Base-by-base conservation (phyloP, 2,797 vertebrate genomes). In the Enteromius unitaeniatus region DNA sequence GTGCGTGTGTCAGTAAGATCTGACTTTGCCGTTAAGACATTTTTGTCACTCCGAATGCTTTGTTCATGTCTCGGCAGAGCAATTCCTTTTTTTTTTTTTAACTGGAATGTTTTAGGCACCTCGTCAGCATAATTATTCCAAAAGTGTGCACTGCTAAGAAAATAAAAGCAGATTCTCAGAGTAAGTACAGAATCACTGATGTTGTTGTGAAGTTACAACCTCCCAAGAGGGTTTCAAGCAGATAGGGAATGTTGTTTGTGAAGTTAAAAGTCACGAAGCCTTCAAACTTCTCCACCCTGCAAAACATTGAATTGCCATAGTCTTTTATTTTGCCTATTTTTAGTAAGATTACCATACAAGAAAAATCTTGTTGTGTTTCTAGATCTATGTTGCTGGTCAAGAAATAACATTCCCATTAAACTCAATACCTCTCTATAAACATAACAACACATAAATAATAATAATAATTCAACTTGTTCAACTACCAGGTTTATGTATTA, bases 121-220 rank as follows among this genome's bases (percentile, higher is more conserved):
- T 83, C 78, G 84, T 90, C 88, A 90, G 78, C 84, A 88, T 89
- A 82, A 82, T 70, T 83, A 74, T 83, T 88, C 51, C 23, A 47
- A 77, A 81, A 51, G 60, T 55, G 42, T 58, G 73, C 34, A 40
- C 17, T 75, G 75, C 64, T 79, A 45, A 64, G 37, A 77, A n/a
- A 11, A 28, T 28, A 51, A 21, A 53, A 6, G 28, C 2, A 74
- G 19, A 14, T 37, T 49, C 14, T 31, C 37, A 31, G 45, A 40
- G 8, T 37, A 34, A 42, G 72, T 3, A 9, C 23, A 75, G 47
- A 23, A 55, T 76, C 34, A 26, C n/a, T 68, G 74, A 78, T 83
- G 55, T 60, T 79, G 68, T 82, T 74, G 6, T 76, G 81, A 78
- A 78, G 49, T 34, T 67, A 79, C 62, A 40, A 74, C 69, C 62